Evolutionary conservation across 2,888 invertebrate genomes (phyloP).

Genomic region (Ditula angustiorana): DNA sequence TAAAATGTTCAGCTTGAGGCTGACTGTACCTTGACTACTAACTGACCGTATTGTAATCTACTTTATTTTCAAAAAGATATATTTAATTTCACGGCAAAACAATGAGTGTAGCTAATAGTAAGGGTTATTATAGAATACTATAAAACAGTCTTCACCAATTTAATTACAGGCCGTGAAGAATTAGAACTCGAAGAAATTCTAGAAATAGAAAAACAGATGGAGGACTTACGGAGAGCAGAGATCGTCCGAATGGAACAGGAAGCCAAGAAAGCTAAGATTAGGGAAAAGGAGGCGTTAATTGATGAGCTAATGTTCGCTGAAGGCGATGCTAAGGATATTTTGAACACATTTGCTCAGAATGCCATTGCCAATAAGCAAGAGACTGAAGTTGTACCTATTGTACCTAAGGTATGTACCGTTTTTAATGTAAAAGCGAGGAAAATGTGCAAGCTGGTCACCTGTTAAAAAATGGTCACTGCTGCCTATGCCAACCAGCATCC

Average conservation of each 20-base stretch:
- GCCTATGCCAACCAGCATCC: too few species aligned
- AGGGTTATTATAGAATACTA: too few species aligned
- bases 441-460: too few species aligned
- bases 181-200: conserved; percentile 94
- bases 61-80: too few species aligned
- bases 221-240: conserved; percentile 90
- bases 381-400: conserved; percentile 72
- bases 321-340: conserved; percentile 94
- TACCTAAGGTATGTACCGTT: conserved; percentile 64
- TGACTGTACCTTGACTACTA: too few species aligned
- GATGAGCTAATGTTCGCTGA: conserved; percentile 98
- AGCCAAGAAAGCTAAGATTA: conserved; percentile 92
- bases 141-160: too few species aligned
- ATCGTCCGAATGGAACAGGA: conserved; percentile 88
- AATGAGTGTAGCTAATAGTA: too few species aligned
- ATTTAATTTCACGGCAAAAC: too few species aligned
- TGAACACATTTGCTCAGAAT: conserved; percentile 91
- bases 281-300: conserved; percentile 96
- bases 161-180: conserved; percentile 88
- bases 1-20: too few species aligned
- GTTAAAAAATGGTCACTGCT: too few species aligned
- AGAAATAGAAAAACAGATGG: conserved; percentile 92
- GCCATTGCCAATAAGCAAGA: conserved; percentile 89
- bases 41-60: too few species aligned
- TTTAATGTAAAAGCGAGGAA: too few species aligned